These are phyloP conservation scores for Magallana ariakensis DNA, from an alignment of 1,140 invertebrate genomes.

Conservation along the genomic window DNA sequence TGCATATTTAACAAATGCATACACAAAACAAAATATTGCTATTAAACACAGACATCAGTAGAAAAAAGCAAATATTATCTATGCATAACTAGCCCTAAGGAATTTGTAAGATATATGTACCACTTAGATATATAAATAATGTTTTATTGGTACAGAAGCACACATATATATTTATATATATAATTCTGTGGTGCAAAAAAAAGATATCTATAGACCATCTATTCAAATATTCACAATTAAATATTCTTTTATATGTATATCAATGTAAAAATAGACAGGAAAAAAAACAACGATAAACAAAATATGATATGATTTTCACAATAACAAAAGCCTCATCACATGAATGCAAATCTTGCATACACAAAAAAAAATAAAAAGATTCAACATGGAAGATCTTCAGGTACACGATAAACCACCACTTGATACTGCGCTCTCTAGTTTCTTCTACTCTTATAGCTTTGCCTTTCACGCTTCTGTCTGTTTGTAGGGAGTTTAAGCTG, in stretches of 20 bases:
- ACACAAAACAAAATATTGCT: background rate
- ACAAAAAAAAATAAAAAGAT: no score
- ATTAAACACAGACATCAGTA: background rate
- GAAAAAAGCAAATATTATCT: background rate
- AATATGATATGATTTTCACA: slow-evolving; percentile 24
- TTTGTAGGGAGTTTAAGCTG: slow-evolving; percentile 1
- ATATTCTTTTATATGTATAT: no score
- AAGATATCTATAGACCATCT: no score
- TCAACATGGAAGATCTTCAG: no score
- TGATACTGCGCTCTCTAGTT: no score
- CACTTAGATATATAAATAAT: background rate
- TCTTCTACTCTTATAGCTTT: no score
- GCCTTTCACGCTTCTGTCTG: background rate
- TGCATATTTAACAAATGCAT: slow-evolving; percentile 32
- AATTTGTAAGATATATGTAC: background rate
- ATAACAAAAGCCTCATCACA: background rate
- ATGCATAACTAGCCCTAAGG: background rate
- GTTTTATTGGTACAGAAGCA: background rate
- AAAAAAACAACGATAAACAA: background rate
- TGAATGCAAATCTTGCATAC: background rate
- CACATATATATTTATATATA: no score
- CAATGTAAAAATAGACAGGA: background rate
- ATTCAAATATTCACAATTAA: no score
- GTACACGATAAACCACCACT: no score
- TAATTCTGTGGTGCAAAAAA: no score